Evolutionary conservation across 2,113 vertebrate genomes (phyloP).

Genomic region (Tragelaphus buxtoni): DNA sequence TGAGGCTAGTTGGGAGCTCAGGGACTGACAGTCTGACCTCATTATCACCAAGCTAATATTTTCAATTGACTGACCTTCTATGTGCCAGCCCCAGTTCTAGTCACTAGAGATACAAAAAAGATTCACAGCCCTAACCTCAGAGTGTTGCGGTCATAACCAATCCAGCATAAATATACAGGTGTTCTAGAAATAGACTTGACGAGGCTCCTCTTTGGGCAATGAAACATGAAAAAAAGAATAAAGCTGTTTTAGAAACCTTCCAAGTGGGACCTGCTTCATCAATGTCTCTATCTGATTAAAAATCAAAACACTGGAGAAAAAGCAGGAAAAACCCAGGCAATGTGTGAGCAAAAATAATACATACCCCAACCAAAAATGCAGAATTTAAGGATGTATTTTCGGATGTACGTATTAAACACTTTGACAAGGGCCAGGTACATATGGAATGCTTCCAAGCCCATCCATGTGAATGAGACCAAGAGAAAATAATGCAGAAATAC

Average conservation of each 20-base stretch:
- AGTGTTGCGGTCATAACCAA: neutral
- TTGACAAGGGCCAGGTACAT: slow-evolving; percentile 96
- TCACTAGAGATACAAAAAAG: neutral
- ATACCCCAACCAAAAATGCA: slow-evolving; percentile 93
- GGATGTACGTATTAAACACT: slow-evolving; percentile 93
- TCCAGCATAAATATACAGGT: neutral
- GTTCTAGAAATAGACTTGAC: neutral
- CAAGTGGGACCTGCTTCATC: neutral
- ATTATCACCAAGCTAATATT: neutral
- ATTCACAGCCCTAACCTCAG: neutral
- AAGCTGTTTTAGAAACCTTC: slow-evolving; percentile 4
- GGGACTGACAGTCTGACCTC: neutral
- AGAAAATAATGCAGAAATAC: slow-evolving; percentile 97
- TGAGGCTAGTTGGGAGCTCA: neutral
- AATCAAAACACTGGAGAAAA: neutral
- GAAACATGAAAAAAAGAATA: neutral
- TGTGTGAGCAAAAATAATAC: slow-evolving; percentile 63
- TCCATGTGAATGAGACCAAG: slow-evolving; percentile 96
- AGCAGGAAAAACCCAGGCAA: neutral
- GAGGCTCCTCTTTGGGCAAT: neutral
- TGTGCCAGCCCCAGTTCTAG: neutral
- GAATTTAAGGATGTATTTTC: slow-evolving; percentile 95
- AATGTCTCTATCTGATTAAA: neutral
- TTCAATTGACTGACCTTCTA: neutral
- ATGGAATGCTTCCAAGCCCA: slow-evolving; percentile 96